These are phyloP conservation scores for Polyploca ridens DNA, from an alignment of 2,888 invertebrate genomes.

Conservation along the genomic window DNA sequence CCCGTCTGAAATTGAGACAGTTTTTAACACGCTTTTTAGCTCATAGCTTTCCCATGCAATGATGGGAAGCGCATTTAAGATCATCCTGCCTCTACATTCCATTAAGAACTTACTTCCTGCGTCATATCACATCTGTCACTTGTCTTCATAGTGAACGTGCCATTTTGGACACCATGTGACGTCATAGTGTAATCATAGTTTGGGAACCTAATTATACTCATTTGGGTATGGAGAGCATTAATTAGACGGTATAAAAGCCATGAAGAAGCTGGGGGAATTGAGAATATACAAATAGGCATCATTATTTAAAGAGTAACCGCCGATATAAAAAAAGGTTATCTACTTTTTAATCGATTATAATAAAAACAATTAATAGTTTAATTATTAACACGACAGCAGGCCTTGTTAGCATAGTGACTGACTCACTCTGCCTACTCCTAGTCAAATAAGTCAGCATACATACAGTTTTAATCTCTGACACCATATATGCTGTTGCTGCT, in stretches of 20 bases:
- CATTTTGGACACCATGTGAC: background rate
- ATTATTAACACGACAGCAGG: background rate
- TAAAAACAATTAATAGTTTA: background rate
- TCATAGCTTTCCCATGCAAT: slow-evolving; percentile 15
- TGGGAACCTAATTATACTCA: background rate
- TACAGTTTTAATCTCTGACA: slow-evolving; percentile 28
- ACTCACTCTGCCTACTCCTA: slow-evolving; percentile 1
- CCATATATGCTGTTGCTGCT: slow-evolving; percentile 44
- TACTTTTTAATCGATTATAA: background rate
- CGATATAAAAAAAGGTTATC: background rate
- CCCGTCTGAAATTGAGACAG: slow-evolving; percentile 7
- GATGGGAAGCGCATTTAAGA: slow-evolving; percentile 17
- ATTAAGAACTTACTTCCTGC: slow-evolving; percentile 36
- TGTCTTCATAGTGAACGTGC: background rate
- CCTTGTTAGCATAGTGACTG: slow-evolving; percentile 8
- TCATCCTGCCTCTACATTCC: slow-evolving; percentile 29
- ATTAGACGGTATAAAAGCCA: background rate
- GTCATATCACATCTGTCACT: slow-evolving; percentile 36
- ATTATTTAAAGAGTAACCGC: background rate
- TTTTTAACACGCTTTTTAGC: background rate
- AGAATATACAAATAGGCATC: too few species aligned
- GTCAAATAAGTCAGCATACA: slow-evolving; percentile 3
- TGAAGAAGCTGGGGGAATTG: too few species aligned
- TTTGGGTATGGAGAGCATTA: background rate
- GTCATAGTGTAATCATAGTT: background rate